Evolutionary conservation across 2,888 invertebrate species (phyloP), one percentile per base, ranked within the genome.

Genomic region (Perithous albicinctus): DNA sequence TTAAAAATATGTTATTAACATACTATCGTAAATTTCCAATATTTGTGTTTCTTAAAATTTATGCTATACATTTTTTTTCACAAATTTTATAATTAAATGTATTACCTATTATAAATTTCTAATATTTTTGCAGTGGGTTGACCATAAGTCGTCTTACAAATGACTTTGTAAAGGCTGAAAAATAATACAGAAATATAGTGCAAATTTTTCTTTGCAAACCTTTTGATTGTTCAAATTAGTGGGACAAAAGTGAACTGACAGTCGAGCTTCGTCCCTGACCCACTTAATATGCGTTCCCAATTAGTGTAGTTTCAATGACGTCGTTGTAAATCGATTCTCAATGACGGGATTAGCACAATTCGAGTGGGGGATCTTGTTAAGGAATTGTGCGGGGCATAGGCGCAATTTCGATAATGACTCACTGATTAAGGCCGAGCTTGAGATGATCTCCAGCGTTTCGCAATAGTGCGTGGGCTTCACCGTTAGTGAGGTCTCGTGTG

Each of bases 401-500:
- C 64, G 74, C 23, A 78, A 75, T 72, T 63, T 78, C 75, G 75
- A 78, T 78, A 77, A 82, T 85, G 93, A 89, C 96, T 95, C 93
- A 96, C 96, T 96, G 95, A 90, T 96, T 96, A 75, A 96, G 93
- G 84, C 96, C 96, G 61, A 96, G 94, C 82, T 94, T 94, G 29
- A 96, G 94, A 78, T 94, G 93, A 51, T 95, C 95, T 38, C 96
- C 96, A 43, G 96, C 95, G 81, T 95, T 95, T 89, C 96, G 94
- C 85, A 97, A 94, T 91, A 97, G 94, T 67, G 95, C 94, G 89
- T 97, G 97, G 1, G 96, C 96, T 84, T 96, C 96, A 12, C 94
- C 93, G 90, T 96, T 96, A 86, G 95, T 95, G 92, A 96, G 94
- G 88, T 94, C 94, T 87, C 94, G 94, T 38, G 95, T 96, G 74